phyloP scores from a whole-genome alignment of 2,888 invertebrate species.

The Boloria euphrosyne region DNA sequence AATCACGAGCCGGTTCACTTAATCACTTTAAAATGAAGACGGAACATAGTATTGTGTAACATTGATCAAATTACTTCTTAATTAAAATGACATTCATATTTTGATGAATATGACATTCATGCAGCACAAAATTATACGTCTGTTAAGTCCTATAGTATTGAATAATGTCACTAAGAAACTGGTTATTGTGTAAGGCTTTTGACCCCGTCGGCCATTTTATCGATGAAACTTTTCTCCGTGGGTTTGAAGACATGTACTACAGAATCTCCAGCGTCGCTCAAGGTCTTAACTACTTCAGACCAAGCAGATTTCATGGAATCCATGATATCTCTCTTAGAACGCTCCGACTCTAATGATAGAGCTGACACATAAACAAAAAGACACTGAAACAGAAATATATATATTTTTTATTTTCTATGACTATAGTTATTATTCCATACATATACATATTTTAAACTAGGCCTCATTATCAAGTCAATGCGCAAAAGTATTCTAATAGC shows the following conservation, averaged over 20 bases:
- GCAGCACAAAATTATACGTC: background rate
- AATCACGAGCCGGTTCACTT: background rate
- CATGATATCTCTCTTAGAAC: slow-evolving; percentile 66
- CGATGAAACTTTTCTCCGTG: slow-evolving; percentile 64
- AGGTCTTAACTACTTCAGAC: slow-evolving; percentile 63
- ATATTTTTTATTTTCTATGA: background rate
- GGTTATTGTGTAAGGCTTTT: slow-evolving; percentile 56
- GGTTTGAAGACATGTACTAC: slow-evolving; percentile 72
- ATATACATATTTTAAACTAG: slow-evolving; percentile 5
- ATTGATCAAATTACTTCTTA: slow-evolving; percentile 4
- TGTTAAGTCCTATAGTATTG: slow-evolving; percentile 11
- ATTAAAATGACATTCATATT: slow-evolving; percentile 10
- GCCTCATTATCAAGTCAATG: background rate
- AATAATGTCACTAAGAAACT: slow-evolving; percentile 12
- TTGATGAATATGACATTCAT: background rate
- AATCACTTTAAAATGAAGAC: background rate
- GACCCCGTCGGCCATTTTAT: slow-evolving; percentile 64
- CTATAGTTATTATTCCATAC: background rate
- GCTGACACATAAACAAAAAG: slow-evolving; percentile 45
- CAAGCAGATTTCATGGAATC: slow-evolving; percentile 70
- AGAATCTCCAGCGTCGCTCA: slow-evolving; percentile 67
- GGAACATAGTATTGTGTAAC: slow-evolving; percentile 5
- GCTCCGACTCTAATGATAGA: slow-evolving; percentile 48
- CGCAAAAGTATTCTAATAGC: background rate
- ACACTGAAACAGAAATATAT: slow-evolving; percentile 25